Base-by-base conservation (phyloP, 1,140 invertebrate species). In the Sinonovacula constricta region DNA sequence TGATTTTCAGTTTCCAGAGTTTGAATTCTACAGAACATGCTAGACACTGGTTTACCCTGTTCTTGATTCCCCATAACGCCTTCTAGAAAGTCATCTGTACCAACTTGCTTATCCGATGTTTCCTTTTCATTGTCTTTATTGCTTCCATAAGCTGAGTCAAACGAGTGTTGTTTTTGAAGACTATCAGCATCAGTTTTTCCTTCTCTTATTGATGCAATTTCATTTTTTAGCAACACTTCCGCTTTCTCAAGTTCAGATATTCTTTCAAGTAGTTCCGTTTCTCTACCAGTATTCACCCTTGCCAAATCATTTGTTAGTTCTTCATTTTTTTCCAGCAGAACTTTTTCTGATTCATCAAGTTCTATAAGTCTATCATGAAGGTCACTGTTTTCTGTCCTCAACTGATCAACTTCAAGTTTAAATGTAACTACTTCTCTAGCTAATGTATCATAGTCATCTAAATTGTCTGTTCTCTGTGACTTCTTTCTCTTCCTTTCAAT, bases 11-110 rank as follows among this genome's bases (percentile, higher is more conserved):
- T 65, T 71, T 88, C 85, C 36, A 88, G 69, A 26, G 81, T 75
- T 57, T 88, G 85, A 34, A 86, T 70, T 63, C 83, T 77, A 69
- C 81, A 74, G 79, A 87, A 87, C 53, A 88, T 78, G 14, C 83
- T 82, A 3, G 85, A 84, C 0, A 87, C 80, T 30, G 65, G 57
- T 82, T 84, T 72, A 31, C 68, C 18, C 67, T 79, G 75, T 3
- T 69, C 75, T 53, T 76, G 72, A 22, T 63, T 49, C 57, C 14
- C 60, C 63, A 67, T 76, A 53, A 69, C 75, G 34, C 66, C 68
- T 45, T 78, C 79, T 36, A 76, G 71, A 26, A 83, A 69, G 66
- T 86, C 79, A 18, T 65, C 59, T 4, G 80, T 78, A 70, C 75
- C 80, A 56, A 82, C 70, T 36, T 26, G 36, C 69, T 76, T 81